Conservation (phyloP, 2,113 vertebrate genomes). For the Peucedramus taeniatus region DNA sequence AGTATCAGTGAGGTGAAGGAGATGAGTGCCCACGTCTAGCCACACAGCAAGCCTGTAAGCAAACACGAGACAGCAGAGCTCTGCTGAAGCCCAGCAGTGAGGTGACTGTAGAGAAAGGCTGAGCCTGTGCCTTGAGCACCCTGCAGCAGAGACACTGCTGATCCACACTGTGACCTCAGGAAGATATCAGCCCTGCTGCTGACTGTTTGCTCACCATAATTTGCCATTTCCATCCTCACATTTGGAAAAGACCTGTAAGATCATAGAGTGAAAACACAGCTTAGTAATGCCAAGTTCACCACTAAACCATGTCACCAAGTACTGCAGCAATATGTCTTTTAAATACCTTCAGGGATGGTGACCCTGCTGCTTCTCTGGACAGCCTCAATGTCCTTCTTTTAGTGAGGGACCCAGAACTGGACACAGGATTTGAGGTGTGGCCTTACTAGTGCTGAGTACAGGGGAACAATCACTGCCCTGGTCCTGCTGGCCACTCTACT, state of each 20-base stretch:
- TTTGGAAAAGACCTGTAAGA: not conserved
- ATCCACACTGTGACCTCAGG: rapidly evolving
- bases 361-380: not conserved
- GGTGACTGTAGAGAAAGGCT: not conserved
- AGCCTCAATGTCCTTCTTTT: not conserved
- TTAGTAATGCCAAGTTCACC: not conserved
- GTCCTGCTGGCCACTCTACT: not conserved
- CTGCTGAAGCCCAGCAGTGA: not conserved
- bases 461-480: not conserved
- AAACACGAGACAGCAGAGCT: rapidly evolving
- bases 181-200: not conserved
- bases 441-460: rapidly evolving
- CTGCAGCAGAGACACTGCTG: not conserved
- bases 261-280: not conserved
- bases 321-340: not conserved
- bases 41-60: not conserved
- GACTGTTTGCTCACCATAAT: not conserved
- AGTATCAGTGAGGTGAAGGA: not conserved
- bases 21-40: not conserved
- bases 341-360: not conserved
- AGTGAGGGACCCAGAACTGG: not conserved
- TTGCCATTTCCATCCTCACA: not conserved
- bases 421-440: rapidly evolving
- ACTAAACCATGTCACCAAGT: not conserved
- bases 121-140: rapidly evolving